Conservation (phyloP, 2,113 vertebrate genomes). For the Tragelaphus buxtoni region DNA sequence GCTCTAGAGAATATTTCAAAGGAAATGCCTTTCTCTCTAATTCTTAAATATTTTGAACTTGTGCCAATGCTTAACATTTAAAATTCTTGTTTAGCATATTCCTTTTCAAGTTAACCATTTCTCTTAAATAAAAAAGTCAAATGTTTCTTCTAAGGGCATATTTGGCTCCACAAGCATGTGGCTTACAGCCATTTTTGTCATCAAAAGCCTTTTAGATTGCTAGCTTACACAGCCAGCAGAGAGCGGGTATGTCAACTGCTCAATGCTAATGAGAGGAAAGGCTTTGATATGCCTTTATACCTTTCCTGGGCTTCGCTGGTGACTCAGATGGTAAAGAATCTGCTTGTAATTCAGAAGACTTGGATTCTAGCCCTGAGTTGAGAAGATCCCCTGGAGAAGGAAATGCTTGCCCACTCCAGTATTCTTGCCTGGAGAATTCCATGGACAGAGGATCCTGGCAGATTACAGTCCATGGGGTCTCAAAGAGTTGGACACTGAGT, state of each 20-base stretch:
- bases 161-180: background rate
- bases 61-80: slow-evolving; percentile 42
- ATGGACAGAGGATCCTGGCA: background rate
- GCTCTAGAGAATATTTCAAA: slow-evolving; percentile 25
- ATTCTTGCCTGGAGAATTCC: background rate
- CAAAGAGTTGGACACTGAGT: background rate
- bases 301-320: background rate
- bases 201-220: slow-evolving; percentile 11
- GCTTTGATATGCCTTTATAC: background rate
- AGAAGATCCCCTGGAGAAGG: background rate
- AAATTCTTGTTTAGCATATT: slow-evolving; percentile 32
- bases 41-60: slow-evolving; percentile 46
- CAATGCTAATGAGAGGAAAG: background rate
- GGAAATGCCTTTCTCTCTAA: slow-evolving; percentile 5
- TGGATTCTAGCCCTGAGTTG: background rate
- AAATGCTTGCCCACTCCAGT: background rate
- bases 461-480: background rate
- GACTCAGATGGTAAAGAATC: background rate
- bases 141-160: background rate
- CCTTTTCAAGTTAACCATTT: slow-evolving; percentile 29
- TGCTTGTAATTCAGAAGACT: background rate
- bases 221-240: background rate
- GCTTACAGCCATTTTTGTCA: slow-evolving; percentile 6
- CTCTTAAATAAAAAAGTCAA: slow-evolving; percentile 15
- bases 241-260: background rate